Evolutionary conservation across 2,797 vertebrate genomes (phyloP).

Genomic region (Phalanger gymnotis): DNA sequence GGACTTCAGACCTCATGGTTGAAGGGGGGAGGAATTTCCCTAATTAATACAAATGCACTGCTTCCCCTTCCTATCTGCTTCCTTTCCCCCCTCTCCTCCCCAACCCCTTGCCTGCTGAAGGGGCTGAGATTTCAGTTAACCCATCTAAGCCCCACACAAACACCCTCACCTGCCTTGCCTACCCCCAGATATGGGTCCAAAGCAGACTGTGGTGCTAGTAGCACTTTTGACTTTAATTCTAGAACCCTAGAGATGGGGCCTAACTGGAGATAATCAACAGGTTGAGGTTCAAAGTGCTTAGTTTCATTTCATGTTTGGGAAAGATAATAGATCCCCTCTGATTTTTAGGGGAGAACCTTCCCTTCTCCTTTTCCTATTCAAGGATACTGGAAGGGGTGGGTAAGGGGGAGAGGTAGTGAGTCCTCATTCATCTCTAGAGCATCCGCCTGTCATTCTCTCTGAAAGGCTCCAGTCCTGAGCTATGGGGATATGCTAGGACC

Average conservation of each 20-base stretch:
- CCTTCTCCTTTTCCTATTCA: neutral
- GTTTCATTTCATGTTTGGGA: conserved; percentile 4
- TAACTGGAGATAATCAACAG: neutral
- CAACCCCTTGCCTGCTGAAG: conserved; percentile 46
- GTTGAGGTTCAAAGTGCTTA: neutral
- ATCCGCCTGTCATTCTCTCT: neutral
- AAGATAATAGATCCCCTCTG: conserved; percentile 41
- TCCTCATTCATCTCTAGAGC: conserved; percentile 42
- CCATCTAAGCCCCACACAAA: conserved; percentile 57
- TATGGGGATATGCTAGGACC: neutral
- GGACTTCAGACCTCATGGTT: conserved; percentile 76
- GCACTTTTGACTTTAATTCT: conserved; percentile 31
- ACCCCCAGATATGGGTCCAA: neutral
- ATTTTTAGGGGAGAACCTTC: neutral
- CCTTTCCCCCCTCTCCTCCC: neutral
- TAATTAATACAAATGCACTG: neutral
- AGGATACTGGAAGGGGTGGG: neutral
- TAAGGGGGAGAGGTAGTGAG: neutral
- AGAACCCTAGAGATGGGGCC: neutral
- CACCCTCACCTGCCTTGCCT: conserved; percentile 45
- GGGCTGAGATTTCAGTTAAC: conserved; percentile 73
- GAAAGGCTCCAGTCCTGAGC: neutral
- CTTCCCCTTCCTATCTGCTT: neutral
- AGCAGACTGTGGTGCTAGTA: neutral
- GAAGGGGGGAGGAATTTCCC: conserved; percentile 75